These are phyloP conservation scores for Ennomos quercinarius DNA, from an alignment of 2,888 invertebrate species.

Conservation along the genomic window DNA sequence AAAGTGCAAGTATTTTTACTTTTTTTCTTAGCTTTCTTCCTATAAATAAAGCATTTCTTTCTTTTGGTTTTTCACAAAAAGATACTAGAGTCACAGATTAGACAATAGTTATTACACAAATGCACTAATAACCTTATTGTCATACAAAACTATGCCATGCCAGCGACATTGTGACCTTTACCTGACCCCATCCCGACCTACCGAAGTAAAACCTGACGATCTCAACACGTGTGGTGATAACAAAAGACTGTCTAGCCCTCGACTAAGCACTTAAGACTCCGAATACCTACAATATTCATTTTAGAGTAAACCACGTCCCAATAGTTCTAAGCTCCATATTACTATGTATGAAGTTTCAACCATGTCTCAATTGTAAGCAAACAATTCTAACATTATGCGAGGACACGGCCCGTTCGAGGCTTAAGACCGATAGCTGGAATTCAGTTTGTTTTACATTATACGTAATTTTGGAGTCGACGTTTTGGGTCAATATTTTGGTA, in stretches of 20 bases:
- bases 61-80: too few species aligned
- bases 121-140: too few species aligned
- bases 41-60: too few species aligned
- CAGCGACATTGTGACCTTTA: too few species aligned
- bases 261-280: constrained; percentile 42
- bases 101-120: too few species aligned
- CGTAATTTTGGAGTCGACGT: constrained; percentile 21
- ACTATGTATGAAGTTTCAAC: constrained; percentile 54
- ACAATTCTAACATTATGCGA: constrained; percentile 49
- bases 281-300: constrained; percentile 51
- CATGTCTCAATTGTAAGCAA: constrained; percentile 56
- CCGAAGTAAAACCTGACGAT: too few species aligned
- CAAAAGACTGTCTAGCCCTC: constrained; percentile 6
- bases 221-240: neutral
- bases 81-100: too few species aligned
- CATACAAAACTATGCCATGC: too few species aligned
- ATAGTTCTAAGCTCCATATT: constrained; percentile 53
- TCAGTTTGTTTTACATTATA: constrained; percentile 31
- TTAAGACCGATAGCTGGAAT: constrained; percentile 36
- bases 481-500: constrained; percentile 24
- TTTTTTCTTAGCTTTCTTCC: too few species aligned
- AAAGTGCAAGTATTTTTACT: too few species aligned
- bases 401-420: constrained; percentile 43
- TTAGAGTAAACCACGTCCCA: constrained; percentile 46
- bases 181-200: too few species aligned